Conservation (phyloP, 2,888 invertebrate genomes). For the Mystacides longicornis region DNA sequence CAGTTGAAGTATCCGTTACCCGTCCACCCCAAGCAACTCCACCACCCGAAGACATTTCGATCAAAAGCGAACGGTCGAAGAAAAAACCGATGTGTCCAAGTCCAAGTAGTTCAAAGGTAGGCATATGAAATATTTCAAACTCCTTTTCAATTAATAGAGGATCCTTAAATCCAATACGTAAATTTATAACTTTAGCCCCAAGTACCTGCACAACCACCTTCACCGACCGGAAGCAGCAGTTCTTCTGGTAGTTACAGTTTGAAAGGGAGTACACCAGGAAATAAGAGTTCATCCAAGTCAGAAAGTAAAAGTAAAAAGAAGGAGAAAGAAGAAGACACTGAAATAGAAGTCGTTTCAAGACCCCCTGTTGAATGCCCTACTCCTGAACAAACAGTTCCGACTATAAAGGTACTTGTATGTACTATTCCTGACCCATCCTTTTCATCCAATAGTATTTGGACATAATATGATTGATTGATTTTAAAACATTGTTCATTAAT, state of each 20-base stretch:
- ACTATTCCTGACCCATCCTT: too few relatives aligned
- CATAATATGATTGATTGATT: too few relatives aligned
- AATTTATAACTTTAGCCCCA: too few relatives aligned
- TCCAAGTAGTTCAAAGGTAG: slow-evolving; percentile 9
- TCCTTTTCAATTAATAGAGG: too few relatives aligned
- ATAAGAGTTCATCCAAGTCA: slow-evolving; percentile 9
- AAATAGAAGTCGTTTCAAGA: slow-evolving; percentile 25
- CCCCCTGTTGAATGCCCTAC: slow-evolving; percentile 24
- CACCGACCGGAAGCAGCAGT: slow-evolving; percentile 51
- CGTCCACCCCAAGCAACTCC: slow-evolving; percentile 30
- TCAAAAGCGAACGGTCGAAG: slow-evolving; percentile 19
- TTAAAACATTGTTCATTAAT: not conserved
- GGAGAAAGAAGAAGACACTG: slow-evolving; percentile 10
- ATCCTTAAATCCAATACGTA: too few relatives aligned
- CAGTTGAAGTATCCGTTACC: not conserved
- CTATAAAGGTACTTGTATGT: slow-evolving; percentile 18
- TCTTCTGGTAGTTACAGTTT: slow-evolving; percentile 52
- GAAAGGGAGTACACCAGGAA: slow-evolving; percentile 31
- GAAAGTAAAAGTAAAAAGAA: slow-evolving; percentile 11
- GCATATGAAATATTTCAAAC: too few relatives aligned
- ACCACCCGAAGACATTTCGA: slow-evolving; percentile 31
- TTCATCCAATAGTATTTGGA: too few relatives aligned
- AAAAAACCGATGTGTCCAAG: slow-evolving; percentile 20
- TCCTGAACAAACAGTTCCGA: slow-evolving; percentile 25
- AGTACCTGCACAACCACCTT: slow-evolving; percentile 42